Evolutionary conservation across 2,113 vertebrate species (phyloP), one percentile per base, ranked within the genome.

Genomic region (Plecotus auritus): DNA sequence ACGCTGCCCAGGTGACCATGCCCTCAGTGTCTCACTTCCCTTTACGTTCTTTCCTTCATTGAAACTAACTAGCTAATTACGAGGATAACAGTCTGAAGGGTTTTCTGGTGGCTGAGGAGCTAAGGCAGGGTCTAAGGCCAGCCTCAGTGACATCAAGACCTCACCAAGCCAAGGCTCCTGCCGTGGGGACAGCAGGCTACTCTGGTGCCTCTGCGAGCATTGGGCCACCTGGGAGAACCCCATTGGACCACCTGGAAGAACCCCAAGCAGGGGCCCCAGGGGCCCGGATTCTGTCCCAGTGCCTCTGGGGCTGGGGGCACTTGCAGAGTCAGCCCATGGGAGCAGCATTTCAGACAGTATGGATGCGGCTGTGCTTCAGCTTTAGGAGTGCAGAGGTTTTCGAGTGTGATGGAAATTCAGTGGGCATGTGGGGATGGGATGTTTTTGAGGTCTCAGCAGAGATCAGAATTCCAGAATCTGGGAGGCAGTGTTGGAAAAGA

Each of bases 201-300:
- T 30, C 32, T 11, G 5, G 23, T 37, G 12, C n/a, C n/a, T 42
- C 49, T 7, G 2, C 1, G 5, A 0, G 23, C 61, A 10, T 18
- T 0, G 23, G 16, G 22, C 35, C 32, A 22, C 20, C 37, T 47
- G 72, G 42, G 56, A 59, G 56, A 26, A 59, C 23, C 23, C 56
- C 59, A 14, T 5, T 0, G 23, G 23, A 10, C 35, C 32, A 14
- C 14, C 28, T 74, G 73, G 45, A 9, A 28, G 4, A 32, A 56
- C 32, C 16, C 54, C 4, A 5, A 23, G 28, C 2, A 1, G 6
- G 7, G 30, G 13, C 47, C 47, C 47, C 47, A 49, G 47, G 2
- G 54, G 4, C 28, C 7, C 0, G 0, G 0, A 0, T 26, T 81
- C 23, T n/a, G 3, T 30, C 37, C 67, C 45, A n/a, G 40, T 2